These are phyloP conservation scores for Catalaphyllia jardinei DNA, from an alignment of 64 coral and sea anemone genomes.

Conservation along the genomic window DNA sequence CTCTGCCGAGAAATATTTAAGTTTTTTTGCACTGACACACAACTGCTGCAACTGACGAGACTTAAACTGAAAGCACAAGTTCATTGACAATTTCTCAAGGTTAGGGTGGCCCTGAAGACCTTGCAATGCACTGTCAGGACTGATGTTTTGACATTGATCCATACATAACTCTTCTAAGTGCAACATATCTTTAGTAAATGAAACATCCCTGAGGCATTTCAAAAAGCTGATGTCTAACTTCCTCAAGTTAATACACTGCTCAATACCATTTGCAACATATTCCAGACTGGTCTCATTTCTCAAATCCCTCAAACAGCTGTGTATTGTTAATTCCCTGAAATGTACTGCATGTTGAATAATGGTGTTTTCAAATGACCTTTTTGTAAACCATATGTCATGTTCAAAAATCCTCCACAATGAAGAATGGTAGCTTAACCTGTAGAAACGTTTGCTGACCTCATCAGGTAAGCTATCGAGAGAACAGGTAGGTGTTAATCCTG, in stretches of 20 bases:
- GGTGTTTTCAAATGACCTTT: constrained; percentile 25
- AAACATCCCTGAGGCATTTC: constrained; percentile 27
- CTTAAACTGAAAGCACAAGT: constrained; percentile 38
- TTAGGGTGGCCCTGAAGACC: constrained; percentile 4
- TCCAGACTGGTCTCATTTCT: constrained; percentile 27
- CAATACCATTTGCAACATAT: constrained; percentile 23
- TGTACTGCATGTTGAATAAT: constrained; percentile 7
- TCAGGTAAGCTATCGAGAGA: constrained; percentile 27
- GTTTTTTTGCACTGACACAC: constrained; percentile 2
- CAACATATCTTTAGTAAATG: constrained; percentile 29
- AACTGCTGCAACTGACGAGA: constrained; percentile 35
- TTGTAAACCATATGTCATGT: background rate
- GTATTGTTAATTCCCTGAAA: constrained; percentile 5
- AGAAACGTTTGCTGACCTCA: constrained; percentile 31
- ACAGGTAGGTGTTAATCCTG: constrained; percentile 28
- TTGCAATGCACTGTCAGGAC: constrained; percentile 6
- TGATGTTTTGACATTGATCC: constrained; percentile 41
- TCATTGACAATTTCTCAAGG: constrained; percentile 24
- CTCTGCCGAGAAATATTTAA: background rate
- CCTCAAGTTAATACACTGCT: constrained; percentile 23
- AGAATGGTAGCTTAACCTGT: constrained; percentile 25
- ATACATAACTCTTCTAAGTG: constrained; percentile 29
- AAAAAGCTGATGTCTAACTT: constrained; percentile 24
- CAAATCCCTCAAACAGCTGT: constrained; percentile 9
- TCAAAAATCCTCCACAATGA: background rate